Evolutionary conservation across 2,113 vertebrate species (phyloP), one percentile per base, ranked within the genome.

Genomic region (Trachemys scripta): DNA sequence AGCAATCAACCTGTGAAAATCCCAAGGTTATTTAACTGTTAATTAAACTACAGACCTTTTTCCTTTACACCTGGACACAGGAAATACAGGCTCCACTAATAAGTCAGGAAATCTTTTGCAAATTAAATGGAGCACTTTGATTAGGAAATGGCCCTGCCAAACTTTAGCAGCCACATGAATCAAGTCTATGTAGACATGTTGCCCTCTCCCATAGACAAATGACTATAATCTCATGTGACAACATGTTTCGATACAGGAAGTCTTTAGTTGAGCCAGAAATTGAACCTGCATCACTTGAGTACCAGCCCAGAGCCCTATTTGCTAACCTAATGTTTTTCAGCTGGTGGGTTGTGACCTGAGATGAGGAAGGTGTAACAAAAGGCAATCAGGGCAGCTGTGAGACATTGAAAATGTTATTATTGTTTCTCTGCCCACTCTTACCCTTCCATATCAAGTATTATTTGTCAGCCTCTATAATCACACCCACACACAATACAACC

Each of bases 21-120:
- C 53, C 94, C 84, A 76, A 81, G 57, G 72, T 96, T 94, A 90
- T 90, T 92, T 97, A 90, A 82, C 11, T 93, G 35, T 75, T 82
- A 81, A 72, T 65, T 84, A 91, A 14, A 2, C 35, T 29, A 51
- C 69, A 84, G 87, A n/a, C 9, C 5, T 80, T 4, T 84, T 20
- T 8, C 3, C 65, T 93, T 82, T 76, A 47, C 54, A 12, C 24
- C 45, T 87, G 49, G 45, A 75, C 51, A 80, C 17, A 80, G 57
- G 79, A 90, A 94, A 94, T 2, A 1, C 8, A 31, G 3, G 42
- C 50, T 90, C 0, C 4, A 4, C 22, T 82, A 86, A 56, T 3
- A 0, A 6, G 0, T 50, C 82, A 89, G 29, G 29, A 90, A 88
- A 83, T 10, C 10, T 72, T n/a, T 45, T 45, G 5, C 3, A 94